phyloP scores from a whole-genome alignment of 2,888 invertebrate species.

The Oligia latruncula region DNA sequence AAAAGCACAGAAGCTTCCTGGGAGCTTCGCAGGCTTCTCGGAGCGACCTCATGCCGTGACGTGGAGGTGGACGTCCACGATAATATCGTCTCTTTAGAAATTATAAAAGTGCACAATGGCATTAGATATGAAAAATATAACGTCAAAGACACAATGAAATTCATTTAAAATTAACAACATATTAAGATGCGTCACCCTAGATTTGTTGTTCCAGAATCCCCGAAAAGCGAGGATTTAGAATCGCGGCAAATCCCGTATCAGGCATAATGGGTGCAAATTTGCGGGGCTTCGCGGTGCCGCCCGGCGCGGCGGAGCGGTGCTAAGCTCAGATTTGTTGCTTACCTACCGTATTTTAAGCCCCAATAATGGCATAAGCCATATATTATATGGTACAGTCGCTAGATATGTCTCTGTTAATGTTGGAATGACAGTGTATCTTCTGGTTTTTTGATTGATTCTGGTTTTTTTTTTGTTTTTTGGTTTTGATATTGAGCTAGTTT shows the following conservation, averaged over 20 bases:
- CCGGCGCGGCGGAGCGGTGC: conserved; percentile 56
- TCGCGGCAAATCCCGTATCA: conserved; percentile 75
- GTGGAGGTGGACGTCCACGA: background rate
- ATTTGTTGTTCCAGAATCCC: conserved; percentile 69
- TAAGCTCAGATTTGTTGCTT: conserved; percentile 67
- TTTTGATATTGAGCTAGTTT: background rate
- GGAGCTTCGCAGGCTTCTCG: no score
- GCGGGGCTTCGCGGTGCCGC: conserved; percentile 64
- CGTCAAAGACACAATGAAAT: conserved; percentile 35
- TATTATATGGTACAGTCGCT: conserved; percentile 39
- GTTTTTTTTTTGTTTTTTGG: background rate
- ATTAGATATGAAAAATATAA: background rate
- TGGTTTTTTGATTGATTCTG: background rate
- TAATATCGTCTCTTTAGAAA: background rate
- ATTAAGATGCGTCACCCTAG: conserved; percentile 66
- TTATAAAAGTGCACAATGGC: background rate
- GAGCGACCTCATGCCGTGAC: background rate
- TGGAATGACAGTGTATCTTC: background rate
- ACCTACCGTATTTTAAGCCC: conserved; percentile 62
- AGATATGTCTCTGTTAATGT: conserved; percentile 39
- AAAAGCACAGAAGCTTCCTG: no score
- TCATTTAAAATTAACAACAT: conserved; percentile 55
- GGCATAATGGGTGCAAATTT: conserved; percentile 79
- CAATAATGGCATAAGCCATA: conserved; percentile 63
- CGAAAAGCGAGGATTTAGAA: conserved; percentile 72